Conservation (phyloP, 23 tunicate species). For the Halocynthia roretzi region DNA sequence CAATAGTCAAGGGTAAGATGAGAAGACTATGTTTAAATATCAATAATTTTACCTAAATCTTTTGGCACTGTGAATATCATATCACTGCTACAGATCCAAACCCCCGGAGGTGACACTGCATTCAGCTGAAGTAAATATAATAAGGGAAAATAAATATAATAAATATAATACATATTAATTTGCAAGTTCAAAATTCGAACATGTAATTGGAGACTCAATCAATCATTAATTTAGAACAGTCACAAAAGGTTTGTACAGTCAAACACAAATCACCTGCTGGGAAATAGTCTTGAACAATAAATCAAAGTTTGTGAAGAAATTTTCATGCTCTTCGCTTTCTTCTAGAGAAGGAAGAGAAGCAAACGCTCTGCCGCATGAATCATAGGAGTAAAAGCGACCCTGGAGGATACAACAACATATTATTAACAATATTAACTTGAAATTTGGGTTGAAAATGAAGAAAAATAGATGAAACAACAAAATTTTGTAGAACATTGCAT, state of each 20-base stretch:
- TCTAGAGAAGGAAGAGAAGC: conserved; percentile 39
- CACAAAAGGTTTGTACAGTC: too few relatives aligned
- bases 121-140: conserved; percentile 29
- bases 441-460: neutral
- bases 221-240: too few relatives aligned
- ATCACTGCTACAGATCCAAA: conserved; percentile 96
- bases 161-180: too few relatives aligned
- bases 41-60: conserved; percentile 13
- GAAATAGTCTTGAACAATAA: conserved; percentile 38
- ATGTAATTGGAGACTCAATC: too few relatives aligned
- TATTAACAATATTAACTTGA: neutral
- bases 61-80: conserved; percentile 60
- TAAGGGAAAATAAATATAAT: neutral
- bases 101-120: conserved; percentile 57
- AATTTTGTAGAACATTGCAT: neutral
- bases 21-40: too few relatives aligned
- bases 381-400: conserved; percentile 72
- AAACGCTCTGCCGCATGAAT: conserved; percentile 69
- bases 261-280: conserved; percentile 9
- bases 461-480: neutral
- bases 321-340: conserved; percentile 28
- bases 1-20: too few relatives aligned
- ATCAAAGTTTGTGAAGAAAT: conserved; percentile 79
- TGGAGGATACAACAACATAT: neutral
- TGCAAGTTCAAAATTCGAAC: too few relatives aligned